A percentile compares a stretch with the other conserved stretches of the same genome.
Evolutionary conservation across 2,113 vertebrate genomes (phyloP).

Genomic region (Elephantulus edwardii): DNA sequence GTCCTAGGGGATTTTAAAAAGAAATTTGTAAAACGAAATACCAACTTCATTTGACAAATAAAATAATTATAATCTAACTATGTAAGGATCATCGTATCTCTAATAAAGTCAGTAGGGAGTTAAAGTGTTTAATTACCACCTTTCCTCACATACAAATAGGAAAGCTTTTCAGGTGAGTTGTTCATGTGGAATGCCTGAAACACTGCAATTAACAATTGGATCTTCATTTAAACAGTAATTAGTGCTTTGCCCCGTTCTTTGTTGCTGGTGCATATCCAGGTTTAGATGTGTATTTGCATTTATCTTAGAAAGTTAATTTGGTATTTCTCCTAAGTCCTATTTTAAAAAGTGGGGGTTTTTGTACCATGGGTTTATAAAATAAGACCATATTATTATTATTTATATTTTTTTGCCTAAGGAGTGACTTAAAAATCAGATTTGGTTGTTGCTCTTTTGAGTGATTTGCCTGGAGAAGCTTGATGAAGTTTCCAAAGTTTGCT

Average conservation of each 20-base stretch:
- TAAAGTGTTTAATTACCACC: constrained; percentile 78
- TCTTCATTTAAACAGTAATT: constrained; percentile 74
- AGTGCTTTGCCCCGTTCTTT: constrained; percentile 47
- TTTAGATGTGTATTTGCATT: constrained; percentile 62
- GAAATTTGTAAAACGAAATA: constrained; percentile 50
- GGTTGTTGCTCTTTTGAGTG: no score
- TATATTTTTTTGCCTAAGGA: neutral
- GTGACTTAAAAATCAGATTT: neutral
- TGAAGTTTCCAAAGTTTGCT: neutral
- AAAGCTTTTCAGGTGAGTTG: constrained; percentile 78
- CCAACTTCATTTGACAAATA: constrained; percentile 62
- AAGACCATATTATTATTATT: neutral
- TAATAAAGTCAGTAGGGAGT: constrained; percentile 67
- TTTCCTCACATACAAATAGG: constrained; percentile 60
- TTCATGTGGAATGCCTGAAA: constrained; percentile 66
- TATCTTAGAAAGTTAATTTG: constrained; percentile 35
- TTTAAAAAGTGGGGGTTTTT: neutral
- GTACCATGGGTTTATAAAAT: neutral
- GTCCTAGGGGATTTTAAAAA: constrained; percentile 29
- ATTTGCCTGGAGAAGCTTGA: neutral
- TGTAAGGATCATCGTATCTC: constrained; percentile 67
- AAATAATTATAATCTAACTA: constrained; percentile 52
- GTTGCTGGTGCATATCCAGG: constrained; percentile 58
- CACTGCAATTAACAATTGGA: constrained; percentile 67
- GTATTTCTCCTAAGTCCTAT: neutral